A percentile compares a stretch with the other conserved stretches of the same genome.
phyloP scores from a whole-genome alignment of 2,113 vertebrate genomes.

The Hystrix brachyura region DNA sequence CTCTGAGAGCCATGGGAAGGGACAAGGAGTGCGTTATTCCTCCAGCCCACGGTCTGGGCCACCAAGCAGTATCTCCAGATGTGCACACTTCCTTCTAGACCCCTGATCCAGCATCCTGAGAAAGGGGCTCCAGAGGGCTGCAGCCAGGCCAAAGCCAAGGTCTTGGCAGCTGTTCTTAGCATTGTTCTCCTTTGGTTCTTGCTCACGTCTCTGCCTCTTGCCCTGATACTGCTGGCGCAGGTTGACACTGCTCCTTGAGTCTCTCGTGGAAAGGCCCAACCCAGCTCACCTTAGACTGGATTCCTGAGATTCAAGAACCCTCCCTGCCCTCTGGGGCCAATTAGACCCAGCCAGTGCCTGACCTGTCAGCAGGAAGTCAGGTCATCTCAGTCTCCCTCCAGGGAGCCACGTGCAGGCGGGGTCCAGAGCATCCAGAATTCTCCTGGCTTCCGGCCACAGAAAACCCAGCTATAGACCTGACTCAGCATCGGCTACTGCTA shows the following conservation, averaged over 20 bases:
- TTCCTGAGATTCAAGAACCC: background rate
- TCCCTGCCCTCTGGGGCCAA: background rate
- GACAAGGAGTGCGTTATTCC: background rate
- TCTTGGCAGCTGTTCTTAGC: background rate
- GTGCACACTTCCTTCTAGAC: background rate
- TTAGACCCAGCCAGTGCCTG: background rate
- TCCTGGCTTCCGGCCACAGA: background rate
- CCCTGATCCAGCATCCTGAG: background rate
- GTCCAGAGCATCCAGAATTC: background rate
- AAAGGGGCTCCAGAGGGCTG: background rate
- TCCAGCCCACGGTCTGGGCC: background rate
- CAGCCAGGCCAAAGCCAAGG: background rate
- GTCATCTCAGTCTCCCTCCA: no score
- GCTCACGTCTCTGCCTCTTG: background rate
- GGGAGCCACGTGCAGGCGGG: no score
- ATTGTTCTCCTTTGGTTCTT: background rate
- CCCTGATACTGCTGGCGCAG: background rate
- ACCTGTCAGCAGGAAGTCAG: no score
- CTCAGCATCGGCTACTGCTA: background rate
- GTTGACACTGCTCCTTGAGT: background rate
- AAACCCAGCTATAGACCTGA: background rate
- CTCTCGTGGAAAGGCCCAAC: background rate
- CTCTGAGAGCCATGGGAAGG: background rate
- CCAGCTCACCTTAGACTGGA: background rate
- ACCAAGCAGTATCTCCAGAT: background rate